A percentile compares a stretch with the other conserved stretches of the same genome.
These are phyloP conservation scores for Engystomops pustulosus DNA, from an alignment of 2,113 vertebrate species.

Conservation along the genomic window DNA sequence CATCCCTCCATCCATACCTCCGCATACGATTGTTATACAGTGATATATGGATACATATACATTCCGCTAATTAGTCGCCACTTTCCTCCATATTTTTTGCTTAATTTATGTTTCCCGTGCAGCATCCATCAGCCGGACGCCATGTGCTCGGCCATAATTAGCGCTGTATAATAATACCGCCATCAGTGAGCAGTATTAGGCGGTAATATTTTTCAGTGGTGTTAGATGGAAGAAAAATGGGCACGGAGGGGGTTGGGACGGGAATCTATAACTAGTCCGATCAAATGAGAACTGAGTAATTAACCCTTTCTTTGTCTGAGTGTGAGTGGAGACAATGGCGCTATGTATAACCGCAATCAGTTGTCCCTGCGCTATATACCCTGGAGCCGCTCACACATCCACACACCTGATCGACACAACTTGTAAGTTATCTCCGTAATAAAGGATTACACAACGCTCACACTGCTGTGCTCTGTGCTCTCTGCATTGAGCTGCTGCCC, in stretches of 20 bases:
- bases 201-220: neutral
- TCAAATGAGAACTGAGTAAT: neutral
- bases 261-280: neutral
- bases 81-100: neutral
- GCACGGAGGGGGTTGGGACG: neutral
- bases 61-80: constrained; percentile 37
- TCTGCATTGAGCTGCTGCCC: too few species aligned
- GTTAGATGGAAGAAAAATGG: neutral
- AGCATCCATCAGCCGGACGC: constrained; percentile 12
- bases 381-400: too few species aligned
- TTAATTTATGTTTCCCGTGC: neutral
- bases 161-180: constrained; percentile 5
- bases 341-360: neutral
- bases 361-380: too few species aligned
- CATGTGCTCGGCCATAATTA: constrained; percentile 29
- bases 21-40: neutral
- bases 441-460: too few species aligned
- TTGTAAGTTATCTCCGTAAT: too few species aligned
- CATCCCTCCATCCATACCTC: neutral
- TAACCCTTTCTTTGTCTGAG: constrained; percentile 6
- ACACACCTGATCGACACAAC: too few species aligned
- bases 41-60: neutral
- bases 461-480: too few species aligned
- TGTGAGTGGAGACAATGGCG: neutral
- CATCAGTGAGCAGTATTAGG: constrained; percentile 4